Evolutionary conservation across 2,888 invertebrate genomes (phyloP), one percentile per base, ranked within the genome.

Genomic region (Troglohyphantes excavatus): DNA sequence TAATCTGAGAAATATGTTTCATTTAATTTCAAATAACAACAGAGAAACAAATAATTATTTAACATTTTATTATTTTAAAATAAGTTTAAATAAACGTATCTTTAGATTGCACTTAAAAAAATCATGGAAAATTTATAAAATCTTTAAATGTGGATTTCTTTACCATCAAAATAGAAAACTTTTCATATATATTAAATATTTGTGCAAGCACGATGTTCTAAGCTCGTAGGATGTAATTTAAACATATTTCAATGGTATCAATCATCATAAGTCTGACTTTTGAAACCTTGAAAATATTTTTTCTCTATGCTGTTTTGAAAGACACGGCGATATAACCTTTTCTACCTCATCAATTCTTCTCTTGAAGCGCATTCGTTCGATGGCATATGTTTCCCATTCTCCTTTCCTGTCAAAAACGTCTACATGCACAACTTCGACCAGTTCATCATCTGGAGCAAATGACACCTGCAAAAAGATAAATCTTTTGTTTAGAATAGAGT

Each of bases 361-460:
- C 67, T 82, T 91, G 70, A 92, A 92, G 33, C 92, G 81, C 23
- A 81, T 61, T 53, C 92, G 87, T 68, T 92, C 92, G n/a, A 72
- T 43, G 2, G 92, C 92, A 79, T 91, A 91, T 19, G 90, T 70
- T 76, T 92, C 92, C 92, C 92, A 92, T 72, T 86, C 86, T 0
- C 90, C 87, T 83, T 90, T 90, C 39, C 90, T 82, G 19, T 90
- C 86, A 46, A 33, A 83, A 13, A 63, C 61, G 21, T 89, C 89
- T 0, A 83, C 83, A 19, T 63, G 78, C 13, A 43, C 29, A 23
- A 83, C 39, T 70, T 70, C 53, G 21, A 72, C 83, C 17, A 89
- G 63, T 21, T 83, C 68, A 13, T 70, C 72, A 21, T 89, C 89
- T 23, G 83, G 83, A 27, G 83, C 83, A 83, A 89, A 89, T 27